Percentiles rank a stretch among this genome's conserved stretches.
Evolutionary conservation across 2,888 invertebrate species (phyloP).

Genomic region (Pomacea canaliculata): DNA sequence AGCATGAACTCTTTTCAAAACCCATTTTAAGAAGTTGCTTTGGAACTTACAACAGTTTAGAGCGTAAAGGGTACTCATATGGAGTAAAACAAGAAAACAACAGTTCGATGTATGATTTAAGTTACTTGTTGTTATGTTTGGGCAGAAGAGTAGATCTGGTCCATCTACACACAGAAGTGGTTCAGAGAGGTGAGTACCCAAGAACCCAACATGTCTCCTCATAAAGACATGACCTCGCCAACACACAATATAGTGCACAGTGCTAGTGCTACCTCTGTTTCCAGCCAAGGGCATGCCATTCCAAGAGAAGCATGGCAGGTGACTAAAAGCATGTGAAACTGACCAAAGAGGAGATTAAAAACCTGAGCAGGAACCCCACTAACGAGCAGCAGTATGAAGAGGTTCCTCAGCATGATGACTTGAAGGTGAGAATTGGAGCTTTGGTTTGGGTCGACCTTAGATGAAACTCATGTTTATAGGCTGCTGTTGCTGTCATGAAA

Average conservation of each 20-base stretch:
- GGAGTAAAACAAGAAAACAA: too few relatives aligned
- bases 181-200: slow-evolving; percentile 10
- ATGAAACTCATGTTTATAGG: too few relatives aligned
- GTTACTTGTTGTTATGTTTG: too few relatives aligned
- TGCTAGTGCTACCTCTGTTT: neutral
- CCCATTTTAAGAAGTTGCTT: too few relatives aligned
- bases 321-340: slow-evolving; percentile 54
- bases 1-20: too few relatives aligned
- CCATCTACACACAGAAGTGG: slow-evolving; percentile 24
- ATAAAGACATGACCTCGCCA: slow-evolving; percentile 19
- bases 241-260: slow-evolving; percentile 20
- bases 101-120: too few relatives aligned
- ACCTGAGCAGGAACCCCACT: slow-evolving; percentile 39
- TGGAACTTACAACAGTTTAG: too few relatives aligned
- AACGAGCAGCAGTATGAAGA: neutral
- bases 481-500: too few relatives aligned
- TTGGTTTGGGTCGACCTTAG: too few relatives aligned
- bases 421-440: neutral
- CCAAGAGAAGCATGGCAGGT: slow-evolving; percentile 63
- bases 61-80: too few relatives aligned
- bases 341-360: slow-evolving; percentile 49
- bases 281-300: slow-evolving; percentile 31
- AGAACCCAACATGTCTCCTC: neutral
- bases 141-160: slow-evolving; percentile 48
- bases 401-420: slow-evolving; percentile 1